phyloP scores from a whole-genome alignment of 2,888 invertebrate genomes.

The Dynastes tityus region DNA sequence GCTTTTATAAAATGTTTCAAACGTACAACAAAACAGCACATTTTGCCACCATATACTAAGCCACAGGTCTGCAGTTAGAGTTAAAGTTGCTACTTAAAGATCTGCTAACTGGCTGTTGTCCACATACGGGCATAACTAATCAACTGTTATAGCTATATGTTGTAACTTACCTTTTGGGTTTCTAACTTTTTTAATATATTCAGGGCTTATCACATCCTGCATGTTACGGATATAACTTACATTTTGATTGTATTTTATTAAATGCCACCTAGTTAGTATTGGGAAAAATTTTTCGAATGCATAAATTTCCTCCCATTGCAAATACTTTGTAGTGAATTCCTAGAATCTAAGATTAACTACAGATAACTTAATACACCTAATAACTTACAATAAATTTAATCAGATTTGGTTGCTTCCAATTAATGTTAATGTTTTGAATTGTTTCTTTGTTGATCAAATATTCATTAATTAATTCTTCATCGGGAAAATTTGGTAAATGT shows the following conservation, averaged over 20 bases:
- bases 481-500: constrained; percentile 78
- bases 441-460: constrained; percentile 76
- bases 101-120: too few relatives aligned
- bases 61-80: too few relatives aligned
- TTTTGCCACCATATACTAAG: too few relatives aligned
- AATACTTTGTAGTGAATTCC: constrained; percentile 78
- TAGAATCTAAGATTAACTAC: constrained; percentile 64
- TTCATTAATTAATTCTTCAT: constrained; percentile 82
- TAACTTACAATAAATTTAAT: constrained; percentile 79
- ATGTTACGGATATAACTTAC: constrained; percentile 49
- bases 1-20: too few relatives aligned
- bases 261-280: constrained; percentile 84
- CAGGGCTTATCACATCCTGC: constrained; percentile 69
- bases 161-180: constrained; percentile 69
- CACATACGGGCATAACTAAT: too few relatives aligned
- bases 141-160: too few relatives aligned
- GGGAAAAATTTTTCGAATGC: constrained; percentile 85
- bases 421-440: constrained; percentile 73
- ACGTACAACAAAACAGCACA: too few relatives aligned
- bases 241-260: constrained; percentile 69
- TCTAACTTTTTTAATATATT: constrained; percentile 74
- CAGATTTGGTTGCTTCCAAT: constrained; percentile 80
- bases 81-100: too few relatives aligned
- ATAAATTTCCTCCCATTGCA: constrained; percentile 85
- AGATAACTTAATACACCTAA: background rate